phyloP scores from a whole-genome alignment of 2,888 invertebrate genomes.

The Entomobrya multifasciata region DNA sequence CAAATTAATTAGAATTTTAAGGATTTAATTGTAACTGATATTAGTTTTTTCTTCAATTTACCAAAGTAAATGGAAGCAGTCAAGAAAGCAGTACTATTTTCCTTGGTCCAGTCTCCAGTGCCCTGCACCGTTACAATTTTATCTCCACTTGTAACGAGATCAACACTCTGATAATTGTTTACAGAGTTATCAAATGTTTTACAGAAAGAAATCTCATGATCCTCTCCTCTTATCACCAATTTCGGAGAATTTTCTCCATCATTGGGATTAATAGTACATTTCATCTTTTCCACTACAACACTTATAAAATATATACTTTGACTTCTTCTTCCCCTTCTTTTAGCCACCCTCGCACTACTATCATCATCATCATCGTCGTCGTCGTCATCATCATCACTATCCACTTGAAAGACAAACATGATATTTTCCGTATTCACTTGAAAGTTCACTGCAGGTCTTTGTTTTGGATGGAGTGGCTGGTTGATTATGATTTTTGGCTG shows the following conservation, averaged over 20 bases:
- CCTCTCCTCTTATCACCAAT: background rate
- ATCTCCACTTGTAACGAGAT: constrained; percentile 43
- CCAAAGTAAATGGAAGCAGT: constrained; percentile 53
- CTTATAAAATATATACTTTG: constrained; percentile 32
- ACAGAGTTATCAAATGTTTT: constrained; percentile 11
- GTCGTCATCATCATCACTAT: background rate
- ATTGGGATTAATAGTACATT: background rate
- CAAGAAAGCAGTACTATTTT: constrained; percentile 16
- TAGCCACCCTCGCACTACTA: too few species aligned
- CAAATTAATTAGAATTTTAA: too few species aligned
- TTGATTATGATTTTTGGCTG: background rate
- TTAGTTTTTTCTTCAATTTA: too few species aligned
- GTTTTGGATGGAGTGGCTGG: background rate
- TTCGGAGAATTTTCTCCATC: background rate
- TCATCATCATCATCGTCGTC: too few species aligned
- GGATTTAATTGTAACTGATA: too few species aligned
- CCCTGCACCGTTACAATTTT: constrained; percentile 25
- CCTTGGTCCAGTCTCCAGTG: constrained; percentile 47
- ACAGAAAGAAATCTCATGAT: constrained; percentile 6
- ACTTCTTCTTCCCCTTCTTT: background rate
- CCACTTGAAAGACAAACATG: constrained; percentile 34
- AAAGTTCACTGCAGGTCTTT: background rate
- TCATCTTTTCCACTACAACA: constrained; percentile 59
- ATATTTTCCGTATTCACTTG: constrained; percentile 10
- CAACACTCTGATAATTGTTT: constrained; percentile 52